Base-by-base conservation (phyloP, 2,888 invertebrate species). In the Blastobasis adustella region DNA sequence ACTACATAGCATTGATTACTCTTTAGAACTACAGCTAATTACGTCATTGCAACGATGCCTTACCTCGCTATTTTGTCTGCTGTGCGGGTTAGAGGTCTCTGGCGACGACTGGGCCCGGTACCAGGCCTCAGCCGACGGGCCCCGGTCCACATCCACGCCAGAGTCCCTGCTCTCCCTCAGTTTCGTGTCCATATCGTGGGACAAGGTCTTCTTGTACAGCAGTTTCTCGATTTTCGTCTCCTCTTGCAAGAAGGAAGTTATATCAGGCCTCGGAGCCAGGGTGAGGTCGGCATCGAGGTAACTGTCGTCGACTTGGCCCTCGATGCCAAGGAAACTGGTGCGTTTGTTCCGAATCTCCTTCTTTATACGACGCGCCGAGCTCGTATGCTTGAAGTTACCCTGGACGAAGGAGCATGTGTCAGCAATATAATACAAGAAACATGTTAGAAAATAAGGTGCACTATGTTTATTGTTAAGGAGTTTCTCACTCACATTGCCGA, bases 241-340 rank as follows among this genome's bases (percentile, higher is more conserved):
- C 53, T 87, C 94, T 68, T 94, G 93, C n/a, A 95, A 82, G 74
- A 95, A 92, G 38, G 92, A 92, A 9, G 93, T 93, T 89, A 95
- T 93, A 71, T 95, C 95, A 5, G 95, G 95, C 10, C 95, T 92
- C 50, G 93, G 94, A 6, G 91, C 91, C 45, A 94, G 80, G 1
- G 90, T 91, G 43, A 94, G 76, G 70, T 94, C 93, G 45, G 91
- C 90, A 69, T 93, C 93, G 48, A 92, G 82, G 60, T 94, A 93
- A 61, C 90, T 90, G 67, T 93, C 92, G 61, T 92, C 91, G 10
- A 88, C 89, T 65, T 92, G 90, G 49, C 93, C 94, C 66, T 96
- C 95, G 68, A 96, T 93, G 47, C 96, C 96, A 45, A 96, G 89
- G 76, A 96, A 96, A 73, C 95, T 95, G 41, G 95, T 93, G 47